phyloP scores from a whole-genome alignment of 2,888 invertebrate species.

The Anarsia innoxiella region DNA sequence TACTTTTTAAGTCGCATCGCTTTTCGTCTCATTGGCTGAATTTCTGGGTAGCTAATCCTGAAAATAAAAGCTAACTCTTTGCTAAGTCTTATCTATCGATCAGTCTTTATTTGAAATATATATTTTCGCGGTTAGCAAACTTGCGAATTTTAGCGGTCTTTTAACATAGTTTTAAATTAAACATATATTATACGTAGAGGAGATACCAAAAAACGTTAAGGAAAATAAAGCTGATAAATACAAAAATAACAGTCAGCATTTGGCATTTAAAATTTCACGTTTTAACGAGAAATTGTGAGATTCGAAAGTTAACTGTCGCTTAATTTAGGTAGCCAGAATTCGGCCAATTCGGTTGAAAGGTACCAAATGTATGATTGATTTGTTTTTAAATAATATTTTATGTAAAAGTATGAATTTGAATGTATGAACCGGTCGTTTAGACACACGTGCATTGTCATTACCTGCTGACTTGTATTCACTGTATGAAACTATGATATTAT shows the following conservation, averaged over 20 bases:
- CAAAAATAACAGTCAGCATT: no score
- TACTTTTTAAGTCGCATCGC: conserved; percentile 24
- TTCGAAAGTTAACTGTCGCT: no score
- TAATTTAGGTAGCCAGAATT: not conserved
- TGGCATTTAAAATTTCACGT: no score
- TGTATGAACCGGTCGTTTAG: conserved; percentile 33
- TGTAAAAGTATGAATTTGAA: conserved; percentile 18
- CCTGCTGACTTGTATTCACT: conserved; percentile 63
- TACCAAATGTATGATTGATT: conserved; percentile 14
- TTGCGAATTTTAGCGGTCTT: no score
- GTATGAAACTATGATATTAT: conserved; percentile 67
- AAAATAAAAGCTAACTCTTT: not conserved
- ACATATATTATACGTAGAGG: no score
- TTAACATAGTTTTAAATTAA: no score
- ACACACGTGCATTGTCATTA: conserved; percentile 58
- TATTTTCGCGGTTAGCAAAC: no score
- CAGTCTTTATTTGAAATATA: no score
- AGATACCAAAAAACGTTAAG: no score
- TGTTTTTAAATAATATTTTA: conserved; percentile 14
- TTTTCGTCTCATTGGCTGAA: conserved; percentile 18
- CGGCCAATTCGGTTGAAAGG: conserved; percentile 17
- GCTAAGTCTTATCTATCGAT: no score
- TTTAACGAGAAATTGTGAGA: no score
- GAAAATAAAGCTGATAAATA: no score
- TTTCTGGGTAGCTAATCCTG: not conserved